Percentiles rank a stretch among this genome's conserved stretches.
Conservation (phyloP, 2,888 invertebrate genomes). For the Acleris literana region DNA sequence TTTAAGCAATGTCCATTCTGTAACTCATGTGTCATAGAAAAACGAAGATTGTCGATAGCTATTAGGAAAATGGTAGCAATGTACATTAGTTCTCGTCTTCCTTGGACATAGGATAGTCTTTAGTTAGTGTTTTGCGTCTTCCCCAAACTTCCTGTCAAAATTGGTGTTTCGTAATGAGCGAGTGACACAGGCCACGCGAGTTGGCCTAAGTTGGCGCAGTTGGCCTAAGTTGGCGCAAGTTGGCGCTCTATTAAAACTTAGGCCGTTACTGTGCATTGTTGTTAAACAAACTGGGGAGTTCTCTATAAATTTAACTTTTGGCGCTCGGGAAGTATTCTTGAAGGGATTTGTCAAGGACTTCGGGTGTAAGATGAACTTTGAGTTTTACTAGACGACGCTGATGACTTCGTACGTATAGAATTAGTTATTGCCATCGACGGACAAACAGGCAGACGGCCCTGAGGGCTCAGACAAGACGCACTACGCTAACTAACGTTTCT, state of each 20-base stretch:
- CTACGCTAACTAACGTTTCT: too few relatives aligned
- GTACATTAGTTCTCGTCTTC: too few relatives aligned
- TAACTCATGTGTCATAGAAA: too few relatives aligned
- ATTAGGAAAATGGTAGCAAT: too few relatives aligned
- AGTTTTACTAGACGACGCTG: background rate
- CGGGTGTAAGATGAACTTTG: constrained; percentile 4
- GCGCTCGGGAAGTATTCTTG: constrained; percentile 23
- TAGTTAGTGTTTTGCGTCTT: background rate
- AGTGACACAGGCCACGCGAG: background rate
- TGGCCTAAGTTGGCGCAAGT: constrained; percentile 8
- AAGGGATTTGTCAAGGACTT: constrained; percentile 20
- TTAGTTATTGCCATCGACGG: too few relatives aligned
- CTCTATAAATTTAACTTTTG: constrained; percentile 20
- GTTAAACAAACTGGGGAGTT: constrained; percentile 33
- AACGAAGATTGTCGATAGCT: too few relatives aligned
- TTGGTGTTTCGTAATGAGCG: constrained; percentile 20
- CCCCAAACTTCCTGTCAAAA: background rate
- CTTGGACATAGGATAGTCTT: too few relatives aligned
- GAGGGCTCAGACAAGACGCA: too few relatives aligned
- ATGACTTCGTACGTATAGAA: background rate
- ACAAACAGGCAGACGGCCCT: too few relatives aligned
- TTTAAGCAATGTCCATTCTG: too few relatives aligned
- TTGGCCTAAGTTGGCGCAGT: background rate
- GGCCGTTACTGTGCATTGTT: constrained; percentile 44
- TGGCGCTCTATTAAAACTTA: constrained; percentile 42